Conservation (phyloP, 2,888 invertebrate species). For the Sthenelais limicola region DNA sequence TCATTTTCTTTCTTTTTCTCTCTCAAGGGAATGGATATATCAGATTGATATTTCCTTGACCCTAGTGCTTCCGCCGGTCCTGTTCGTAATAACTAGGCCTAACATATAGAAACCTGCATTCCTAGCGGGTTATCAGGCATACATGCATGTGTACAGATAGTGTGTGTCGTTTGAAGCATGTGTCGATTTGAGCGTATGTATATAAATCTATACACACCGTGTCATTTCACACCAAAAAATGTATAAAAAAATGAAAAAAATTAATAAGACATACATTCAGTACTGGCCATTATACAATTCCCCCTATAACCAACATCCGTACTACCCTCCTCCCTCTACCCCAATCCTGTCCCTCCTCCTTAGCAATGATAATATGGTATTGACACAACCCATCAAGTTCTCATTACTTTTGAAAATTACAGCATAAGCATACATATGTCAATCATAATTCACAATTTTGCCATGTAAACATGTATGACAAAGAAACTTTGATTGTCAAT, state of each 20-base stretch:
- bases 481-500: constrained; percentile 31
- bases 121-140: constrained; percentile 27
- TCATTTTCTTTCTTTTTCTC: too few species aligned
- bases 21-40: too few species aligned
- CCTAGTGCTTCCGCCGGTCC: constrained; percentile 29
- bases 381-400: constrained; percentile 31
- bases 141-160: constrained; percentile 33
- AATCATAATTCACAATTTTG: constrained; percentile 38
- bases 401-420: constrained; percentile 38
- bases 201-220: constrained; percentile 25
- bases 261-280: neutral
- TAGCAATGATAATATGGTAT: constrained; percentile 33
- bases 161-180: constrained; percentile 39
- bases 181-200: constrained; percentile 38
- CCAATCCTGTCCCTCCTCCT: constrained; percentile 21
- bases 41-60: too few species aligned
- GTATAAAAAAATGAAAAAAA: too few species aligned
- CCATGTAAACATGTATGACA: constrained; percentile 35
- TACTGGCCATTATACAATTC: constrained; percentile 20
- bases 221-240: constrained; percentile 34
- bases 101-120: too few species aligned
- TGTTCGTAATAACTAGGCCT: too few species aligned
- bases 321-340: neutral
- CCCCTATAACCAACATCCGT: neutral
- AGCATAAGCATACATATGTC: constrained; percentile 37